Base-by-base conservation (phyloP, 2,888 invertebrate genomes). In the Rhaphigaster nebulosa region DNA sequence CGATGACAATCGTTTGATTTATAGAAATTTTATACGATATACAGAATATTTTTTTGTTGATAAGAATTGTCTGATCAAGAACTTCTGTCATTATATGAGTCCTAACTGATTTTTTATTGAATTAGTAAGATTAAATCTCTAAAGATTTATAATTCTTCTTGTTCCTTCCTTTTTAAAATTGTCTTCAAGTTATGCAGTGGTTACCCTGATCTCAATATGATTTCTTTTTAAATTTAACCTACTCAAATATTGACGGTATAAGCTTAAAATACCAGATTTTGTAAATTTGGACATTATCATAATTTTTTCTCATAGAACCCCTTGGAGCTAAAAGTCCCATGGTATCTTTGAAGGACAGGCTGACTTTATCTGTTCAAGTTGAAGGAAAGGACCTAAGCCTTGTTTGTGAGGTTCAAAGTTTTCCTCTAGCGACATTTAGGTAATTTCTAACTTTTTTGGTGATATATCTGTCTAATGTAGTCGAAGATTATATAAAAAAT, bases 401-500 rank as follows among this genome's bases (percentile, higher is more conserved):
- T 93, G 94, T 95, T 93, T 96, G 96, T 93, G 96, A 96, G 92
- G 96, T 96, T 90, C 96, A 96, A 94, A 96, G 95, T 93, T 96
- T 95, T 94, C 96, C 96, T 92, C 95, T 96, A 93, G 95, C 96
- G 93, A 93, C 95, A 93, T 95, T 94, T 95, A 95, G 95, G 95
- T 95, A 95, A 91, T 90, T 76, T 76, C 34, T 38, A 1, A 34
- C 23, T 65, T 45, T 6, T 45, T 45, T 10, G 45, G 10, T 45
- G 45, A 45, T 45, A 45, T 6, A 45, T 45, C 10, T 45, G 45
- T 45, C 4, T 45, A 45, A 45, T 45, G 10, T 45, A 6, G 4
- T 45, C 45, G 45, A 10, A 45, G 45, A 45, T 45, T 4, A 10
- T 10, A 45, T 45, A 6, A 45, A 45, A 45, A 45, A 15, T 52